Conservation (phyloP, 2,888 invertebrate genomes). For the Acanthopleura granulata region DNA sequence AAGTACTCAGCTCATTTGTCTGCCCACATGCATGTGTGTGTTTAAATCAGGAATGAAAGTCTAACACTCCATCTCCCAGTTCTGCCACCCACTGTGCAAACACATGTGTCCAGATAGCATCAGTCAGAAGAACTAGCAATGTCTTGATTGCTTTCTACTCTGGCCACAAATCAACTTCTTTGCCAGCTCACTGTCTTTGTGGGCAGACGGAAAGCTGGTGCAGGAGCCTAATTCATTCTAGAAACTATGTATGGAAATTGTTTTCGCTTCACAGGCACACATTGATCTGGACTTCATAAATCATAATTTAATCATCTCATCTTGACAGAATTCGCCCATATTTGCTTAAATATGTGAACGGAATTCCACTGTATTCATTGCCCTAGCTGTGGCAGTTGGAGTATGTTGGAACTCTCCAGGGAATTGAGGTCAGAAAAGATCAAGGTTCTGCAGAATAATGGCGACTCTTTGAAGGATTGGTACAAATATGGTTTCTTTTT, state of each 20-base stretch:
- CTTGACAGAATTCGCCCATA: slow-evolving; percentile 16
- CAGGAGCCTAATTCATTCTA: neutral
- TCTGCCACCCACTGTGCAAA: too few relatives aligned
- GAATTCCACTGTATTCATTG: neutral
- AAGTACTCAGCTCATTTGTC: too few relatives aligned
- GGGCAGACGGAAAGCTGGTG: neutral
- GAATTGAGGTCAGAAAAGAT: slow-evolving; percentile 3
- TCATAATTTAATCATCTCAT: slow-evolving; percentile 17
- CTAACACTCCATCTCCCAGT: too few relatives aligned
- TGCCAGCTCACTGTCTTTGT: neutral
- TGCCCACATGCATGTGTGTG: too few relatives aligned
- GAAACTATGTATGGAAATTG: slow-evolving; percentile 12
- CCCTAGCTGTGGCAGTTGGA: neutral
- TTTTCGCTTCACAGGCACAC: slow-evolving; percentile 16
- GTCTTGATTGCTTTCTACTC: slow-evolving; percentile 11
- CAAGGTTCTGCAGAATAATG: neutral
- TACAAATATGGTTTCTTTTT: too few relatives aligned
- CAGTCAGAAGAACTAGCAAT: neutral
- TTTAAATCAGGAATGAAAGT: too few relatives aligned
- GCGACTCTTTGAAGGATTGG: neutral
- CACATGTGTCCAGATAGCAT: neutral
- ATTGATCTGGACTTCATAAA: slow-evolving; percentile 17
- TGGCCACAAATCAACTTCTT: slow-evolving; percentile 15
- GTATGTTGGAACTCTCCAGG: neutral
- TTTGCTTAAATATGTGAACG: slow-evolving; percentile 12